Evolutionary conservation across 1,140 invertebrate species (phyloP), one percentile per base, ranked within the genome.

Genomic region (Rhopalosiphum maidis): DNA sequence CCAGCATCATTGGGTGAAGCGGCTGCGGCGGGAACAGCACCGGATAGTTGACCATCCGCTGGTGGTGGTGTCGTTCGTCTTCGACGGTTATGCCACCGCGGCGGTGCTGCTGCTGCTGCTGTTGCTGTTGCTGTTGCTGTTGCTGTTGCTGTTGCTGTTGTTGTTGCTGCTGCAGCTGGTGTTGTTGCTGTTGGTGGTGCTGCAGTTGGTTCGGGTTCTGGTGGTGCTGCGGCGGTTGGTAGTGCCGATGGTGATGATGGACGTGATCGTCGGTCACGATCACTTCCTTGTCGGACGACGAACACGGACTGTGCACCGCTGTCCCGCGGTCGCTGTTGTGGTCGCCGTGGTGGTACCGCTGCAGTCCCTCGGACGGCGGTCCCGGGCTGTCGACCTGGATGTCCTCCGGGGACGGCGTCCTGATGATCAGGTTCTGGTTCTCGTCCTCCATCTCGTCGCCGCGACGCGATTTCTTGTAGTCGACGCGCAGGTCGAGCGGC

Each of bases 401-500:
- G 68, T 95, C 95, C 88, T 95, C 95, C 7, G 96, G 96, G 15
- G 96, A 95, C 15, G 96, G 96, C 30, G 96, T 96, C 77, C 94
- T 43, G 30, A 95, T 77, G 68, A 97, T 96, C 2, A 97, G 94
- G 95, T 97, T 97, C 94, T 96, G 96, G 95, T 98, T 98, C 95
- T 98, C 97, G 95, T 98, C 97, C 94, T 97, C 96, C 95, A 88
- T 94, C 94, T 94, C 95, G 94, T 93, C 94, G 51, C 88, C 93
- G 30, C 94, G 94, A 41, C 95, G 95, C 23, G 55, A 88, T 94
- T 98, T 97, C 94, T 98, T 98, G 95, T 97, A 97, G 85, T 97
- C 97, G 85, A 98, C 96, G 94, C 97, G 96, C 22, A 98, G 96
- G 95, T 98, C 98, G 86, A 98, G 95, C 6, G 98, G 98, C 94